Conservation (phyloP, 2,888 invertebrate species). For the Aleiodes leptofemur region DNA sequence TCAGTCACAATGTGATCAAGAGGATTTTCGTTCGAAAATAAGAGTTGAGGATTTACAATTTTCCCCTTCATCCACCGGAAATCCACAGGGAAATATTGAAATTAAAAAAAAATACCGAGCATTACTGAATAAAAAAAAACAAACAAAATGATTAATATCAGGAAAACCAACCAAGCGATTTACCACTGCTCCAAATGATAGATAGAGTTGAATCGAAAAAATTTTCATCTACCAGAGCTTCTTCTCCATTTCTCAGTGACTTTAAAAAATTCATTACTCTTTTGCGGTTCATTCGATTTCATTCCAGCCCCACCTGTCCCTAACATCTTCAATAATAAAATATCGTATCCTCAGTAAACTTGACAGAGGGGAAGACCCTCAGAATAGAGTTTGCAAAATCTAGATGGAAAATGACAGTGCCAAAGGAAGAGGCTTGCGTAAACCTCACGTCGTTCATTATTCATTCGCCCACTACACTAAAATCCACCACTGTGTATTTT, state of each 20-base stretch:
- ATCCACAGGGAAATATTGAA: too few species aligned
- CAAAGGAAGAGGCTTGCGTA: constrained; percentile 16
- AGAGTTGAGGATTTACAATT: too few species aligned
- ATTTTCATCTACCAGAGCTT: neutral
- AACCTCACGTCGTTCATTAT: constrained; percentile 41
- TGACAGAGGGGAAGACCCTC: neutral
- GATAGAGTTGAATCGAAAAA: neutral
- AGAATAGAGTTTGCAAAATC: constrained; percentile 10
- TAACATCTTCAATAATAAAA: constrained; percentile 20
- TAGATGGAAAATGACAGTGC: constrained; percentile 35
- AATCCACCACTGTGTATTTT: constrained; percentile 17
- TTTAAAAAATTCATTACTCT: constrained; percentile 25
- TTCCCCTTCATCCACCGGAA: too few species aligned
- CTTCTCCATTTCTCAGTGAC: neutral
- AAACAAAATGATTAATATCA: too few species aligned
- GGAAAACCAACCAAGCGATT: too few species aligned
- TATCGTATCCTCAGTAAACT: constrained; percentile 4
- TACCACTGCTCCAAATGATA: neutral
- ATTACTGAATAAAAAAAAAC: too few species aligned
- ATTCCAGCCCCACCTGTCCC: neutral
- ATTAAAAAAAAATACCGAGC: too few species aligned
- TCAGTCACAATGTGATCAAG: too few species aligned
- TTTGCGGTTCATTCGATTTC: constrained; percentile 18
- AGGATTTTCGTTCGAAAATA: too few species aligned
- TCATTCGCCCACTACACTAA: constrained; percentile 21